Percentiles rank a stretch among this genome's conserved stretches.
phyloP scores from a whole-genome alignment of 2,113 vertebrate species.

The Entomyzon cyanotis region DNA sequence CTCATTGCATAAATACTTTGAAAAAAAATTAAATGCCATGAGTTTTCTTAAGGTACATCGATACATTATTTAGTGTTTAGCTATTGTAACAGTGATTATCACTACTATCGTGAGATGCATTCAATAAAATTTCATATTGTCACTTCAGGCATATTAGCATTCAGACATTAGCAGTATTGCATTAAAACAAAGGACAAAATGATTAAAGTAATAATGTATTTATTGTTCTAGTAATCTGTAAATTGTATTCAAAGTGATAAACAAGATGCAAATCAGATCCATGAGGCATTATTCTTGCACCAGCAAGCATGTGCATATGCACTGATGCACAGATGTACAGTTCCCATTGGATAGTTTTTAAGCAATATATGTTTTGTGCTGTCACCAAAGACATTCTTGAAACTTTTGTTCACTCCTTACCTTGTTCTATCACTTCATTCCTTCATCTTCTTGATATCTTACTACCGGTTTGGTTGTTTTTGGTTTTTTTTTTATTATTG shows the following conservation, averaged over 20 bases:
- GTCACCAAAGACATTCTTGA: not conserved
- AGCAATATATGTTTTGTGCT: not conserved
- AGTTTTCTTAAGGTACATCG: not conserved
- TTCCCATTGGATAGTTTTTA: not conserved
- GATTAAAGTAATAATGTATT: not conserved
- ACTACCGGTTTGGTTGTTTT: not conserved
- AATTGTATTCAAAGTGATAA: not conserved
- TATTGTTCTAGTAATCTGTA: not conserved
- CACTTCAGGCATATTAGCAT: not conserved
- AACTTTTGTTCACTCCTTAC: not conserved
- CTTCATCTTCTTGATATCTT: not conserved
- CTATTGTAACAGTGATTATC: not conserved
- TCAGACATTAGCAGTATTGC: not conserved
- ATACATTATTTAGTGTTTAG: not conserved
- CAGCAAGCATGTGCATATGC: not conserved
- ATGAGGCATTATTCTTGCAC: not conserved
- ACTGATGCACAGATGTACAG: not conserved
- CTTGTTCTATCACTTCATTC: not conserved
- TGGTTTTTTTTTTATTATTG: not conserved
- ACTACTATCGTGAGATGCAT: not conserved
- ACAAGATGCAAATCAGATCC: not conserved
- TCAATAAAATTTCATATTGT: not conserved
- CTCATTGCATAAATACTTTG: not conserved
- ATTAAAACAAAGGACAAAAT: not conserved
- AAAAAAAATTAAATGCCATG: not conserved